Percentiles rank a stretch among this genome's conserved stretches.
phyloP scores from a whole-genome alignment of 2,797 vertebrate species.

The Paratrypauchen microcephalus region DNA sequence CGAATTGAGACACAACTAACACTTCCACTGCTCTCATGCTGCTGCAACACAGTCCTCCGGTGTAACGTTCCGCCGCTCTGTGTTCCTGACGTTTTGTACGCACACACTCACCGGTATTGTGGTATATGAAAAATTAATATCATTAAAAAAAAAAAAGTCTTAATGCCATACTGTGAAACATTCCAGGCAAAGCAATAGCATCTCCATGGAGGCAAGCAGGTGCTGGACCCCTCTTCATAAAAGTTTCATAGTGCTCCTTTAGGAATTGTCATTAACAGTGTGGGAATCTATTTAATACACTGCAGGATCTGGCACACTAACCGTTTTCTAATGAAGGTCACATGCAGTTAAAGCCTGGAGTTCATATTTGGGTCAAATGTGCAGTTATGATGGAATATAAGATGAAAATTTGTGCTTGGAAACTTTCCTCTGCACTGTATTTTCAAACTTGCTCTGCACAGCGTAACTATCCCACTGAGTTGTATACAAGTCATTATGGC shows the following conservation, averaged over 20 bases:
- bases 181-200: background rate
- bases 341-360: background rate
- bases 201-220: too few species aligned
- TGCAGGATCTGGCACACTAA: constrained; percentile 18
- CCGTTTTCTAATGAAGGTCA: constrained; percentile 19
- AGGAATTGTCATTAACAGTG: background rate
- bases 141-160: too few species aligned
- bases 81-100: too few species aligned
- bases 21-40: too few species aligned
- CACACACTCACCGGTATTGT: too few species aligned
- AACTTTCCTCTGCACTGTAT: background rate
- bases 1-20: too few species aligned
- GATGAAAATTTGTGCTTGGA: background rate
- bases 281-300: constrained; percentile 22
- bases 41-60: too few species aligned
- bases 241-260: background rate
- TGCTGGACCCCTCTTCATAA: background rate
- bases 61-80: too few species aligned
- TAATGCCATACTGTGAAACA: background rate
- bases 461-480: constrained; percentile 18
- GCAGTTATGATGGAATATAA: background rate
- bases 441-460: background rate
- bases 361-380: constrained; percentile 2
- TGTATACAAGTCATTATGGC: constrained; percentile 42
- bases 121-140: too few species aligned